Evolutionary conservation across 2,113 vertebrate species (phyloP).

Genomic region (Passer domesticus): DNA sequence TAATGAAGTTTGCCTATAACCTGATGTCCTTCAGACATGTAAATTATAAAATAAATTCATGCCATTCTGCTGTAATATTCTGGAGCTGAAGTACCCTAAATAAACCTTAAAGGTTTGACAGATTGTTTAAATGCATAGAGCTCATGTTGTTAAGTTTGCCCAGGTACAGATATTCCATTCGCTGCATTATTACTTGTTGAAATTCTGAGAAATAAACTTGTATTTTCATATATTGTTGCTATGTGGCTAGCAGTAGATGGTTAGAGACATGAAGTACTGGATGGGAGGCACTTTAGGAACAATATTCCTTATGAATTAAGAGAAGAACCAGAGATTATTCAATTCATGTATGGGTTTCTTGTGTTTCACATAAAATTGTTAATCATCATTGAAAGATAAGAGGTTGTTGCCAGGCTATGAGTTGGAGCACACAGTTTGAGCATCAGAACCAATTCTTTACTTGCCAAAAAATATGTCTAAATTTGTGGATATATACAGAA

Average conservation of each 20-base stretch:
- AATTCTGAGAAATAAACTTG: neutral
- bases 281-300: neutral
- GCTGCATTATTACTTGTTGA: neutral
- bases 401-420: neutral
- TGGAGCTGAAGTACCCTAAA: neutral
- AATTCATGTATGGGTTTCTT: neutral
- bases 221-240: neutral
- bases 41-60: neutral
- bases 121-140: neutral
- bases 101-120: neutral
- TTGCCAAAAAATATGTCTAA: neutral
- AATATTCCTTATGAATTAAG: neutral
- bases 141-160: neutral
- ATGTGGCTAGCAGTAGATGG: neutral
- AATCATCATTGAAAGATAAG: neutral
- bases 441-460: neutral
- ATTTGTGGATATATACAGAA: neutral
- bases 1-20: neutral
- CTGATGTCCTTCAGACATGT: neutral
- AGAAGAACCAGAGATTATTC: accelerated
- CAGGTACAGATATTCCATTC: neutral
- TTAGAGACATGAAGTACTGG: neutral
- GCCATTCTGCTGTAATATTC: neutral
- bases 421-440: neutral
- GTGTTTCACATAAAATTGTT: neutral